Base-by-base conservation (phyloP, 1,140 invertebrate genomes). In the Drosophila eugracilis region DNA sequence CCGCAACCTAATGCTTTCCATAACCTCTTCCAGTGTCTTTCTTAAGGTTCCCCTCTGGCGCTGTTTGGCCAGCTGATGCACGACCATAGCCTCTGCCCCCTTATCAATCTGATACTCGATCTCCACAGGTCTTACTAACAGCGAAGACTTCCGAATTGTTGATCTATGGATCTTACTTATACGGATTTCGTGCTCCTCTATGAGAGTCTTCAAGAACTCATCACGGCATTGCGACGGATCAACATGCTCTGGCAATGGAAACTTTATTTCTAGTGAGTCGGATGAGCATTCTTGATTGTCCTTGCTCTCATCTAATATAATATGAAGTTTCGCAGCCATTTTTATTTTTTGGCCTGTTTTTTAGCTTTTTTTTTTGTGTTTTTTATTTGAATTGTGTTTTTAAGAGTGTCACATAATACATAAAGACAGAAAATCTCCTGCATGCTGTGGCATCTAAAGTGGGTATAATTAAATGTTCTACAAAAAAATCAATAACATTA, bases 181-280 rank as follows among this genome's bases (percentile, higher is more conserved):
- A 6, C 12, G 36, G 2, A 0, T 1, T 7, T 70, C 37, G 9
- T 37, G 37, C 4, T 22, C n/a, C 0, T 17, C 1, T 0, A 74
- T 6, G 4, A 57, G n/a, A 1, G 1, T 12, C 3, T 30, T 39
- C 0, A 84, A 30, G 12, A 48, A 84, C 6, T 66, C 42, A 52
- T 84, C 79, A 9, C 79, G 80, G 41, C 79, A 85, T 0, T 57
- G 4, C 2, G 76, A 42, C 2, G 37, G 28, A 55, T 79, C 60
- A 0, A 7, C 15, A 0, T 85, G 80, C 1, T 28, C 24, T 3
- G 80, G 80, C 21, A 84, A 24, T 3, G 80, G 60, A 17, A 75
- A 79, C 10, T 3, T 1, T 6, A 78, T 47, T 6, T 15, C 12
- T 1, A 4, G 9, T 1, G 17, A 17, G 21, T 42, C 34, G 1